Evolutionary conservation across 2,797 vertebrate species (phyloP).

Genomic region (Trachops cirrhosus): DNA sequence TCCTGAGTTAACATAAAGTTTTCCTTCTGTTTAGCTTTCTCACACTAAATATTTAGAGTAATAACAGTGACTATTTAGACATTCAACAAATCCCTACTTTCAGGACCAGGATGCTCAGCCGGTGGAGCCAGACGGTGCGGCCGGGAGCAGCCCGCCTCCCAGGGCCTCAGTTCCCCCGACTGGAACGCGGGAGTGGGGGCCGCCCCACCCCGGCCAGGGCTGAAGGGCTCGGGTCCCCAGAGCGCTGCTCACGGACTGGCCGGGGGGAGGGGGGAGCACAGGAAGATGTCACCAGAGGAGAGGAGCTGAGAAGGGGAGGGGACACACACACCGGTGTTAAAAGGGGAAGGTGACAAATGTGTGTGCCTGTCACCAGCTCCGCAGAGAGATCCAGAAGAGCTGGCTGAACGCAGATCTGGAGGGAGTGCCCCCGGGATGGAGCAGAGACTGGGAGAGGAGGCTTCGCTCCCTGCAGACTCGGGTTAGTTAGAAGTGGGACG

Average conservation of each 20-base stretch:
- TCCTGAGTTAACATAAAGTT: slow-evolving; percentile 53
- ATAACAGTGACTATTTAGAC: slow-evolving; percentile 65
- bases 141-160: neutral
- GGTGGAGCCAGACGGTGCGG: neutral
- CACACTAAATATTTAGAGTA: slow-evolving; percentile 66
- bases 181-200: too few relatives aligned
- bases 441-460: fast-evolving
- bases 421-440: fast-evolving
- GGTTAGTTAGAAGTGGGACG: neutral
- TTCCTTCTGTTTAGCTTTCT: slow-evolving; percentile 50
- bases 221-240: fast-evolving
- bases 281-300: fast-evolving
- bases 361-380: neutral
- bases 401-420: fast-evolving
- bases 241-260: neutral
- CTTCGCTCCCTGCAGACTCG: neutral
- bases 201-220: fast-evolving
- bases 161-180: neutral
- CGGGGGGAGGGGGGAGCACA: too few relatives aligned
- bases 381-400: neutral
- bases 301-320: fast-evolving
- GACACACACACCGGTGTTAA: fast-evolving
- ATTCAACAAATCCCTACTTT: slow-evolving; percentile 56
- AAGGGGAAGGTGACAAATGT: neutral
- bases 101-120: neutral